phyloP scores from a whole-genome alignment of 2,113 vertebrate genomes.

The Nymphicus hollandicus region DNA sequence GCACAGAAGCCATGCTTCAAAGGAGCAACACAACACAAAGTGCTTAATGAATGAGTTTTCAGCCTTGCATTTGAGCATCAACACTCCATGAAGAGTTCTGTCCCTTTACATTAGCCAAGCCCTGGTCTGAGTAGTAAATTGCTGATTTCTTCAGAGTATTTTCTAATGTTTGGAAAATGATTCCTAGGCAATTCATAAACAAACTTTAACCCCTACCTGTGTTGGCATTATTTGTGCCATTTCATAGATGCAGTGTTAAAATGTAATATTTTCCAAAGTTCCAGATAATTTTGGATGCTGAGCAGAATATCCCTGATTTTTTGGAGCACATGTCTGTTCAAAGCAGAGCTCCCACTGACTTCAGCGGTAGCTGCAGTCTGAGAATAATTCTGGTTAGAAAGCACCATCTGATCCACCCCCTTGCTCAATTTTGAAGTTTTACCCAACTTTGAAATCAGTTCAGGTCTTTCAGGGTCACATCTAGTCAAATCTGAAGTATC shows the following conservation, averaged over 20 bases:
- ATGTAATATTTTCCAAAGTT: background rate
- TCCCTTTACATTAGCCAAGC: background rate
- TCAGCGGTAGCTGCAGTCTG: constrained; percentile 17
- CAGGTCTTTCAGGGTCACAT: background rate
- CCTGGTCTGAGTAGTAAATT: background rate
- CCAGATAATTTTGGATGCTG: background rate
- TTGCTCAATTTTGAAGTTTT: constrained; percentile 23
- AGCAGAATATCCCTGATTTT: constrained; percentile 1
- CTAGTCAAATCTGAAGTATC: background rate
- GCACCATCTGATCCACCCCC: constrained; percentile 30
- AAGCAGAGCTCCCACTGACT: background rate
- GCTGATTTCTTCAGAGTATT: background rate
- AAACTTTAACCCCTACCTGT: background rate
- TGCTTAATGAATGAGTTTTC: background rate
- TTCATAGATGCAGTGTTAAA: background rate
- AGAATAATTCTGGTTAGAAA: constrained; percentile 45
- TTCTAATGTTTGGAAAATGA: background rate
- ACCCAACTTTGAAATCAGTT: background rate
- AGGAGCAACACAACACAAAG: background rate
- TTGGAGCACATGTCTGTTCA: background rate
- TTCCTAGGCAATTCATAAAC: background rate
- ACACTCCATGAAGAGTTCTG: background rate
- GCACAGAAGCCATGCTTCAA: background rate
- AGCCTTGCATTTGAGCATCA: background rate
- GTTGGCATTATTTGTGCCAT: background rate